These are phyloP conservation scores for Dolichopus griseipennis DNA, from an alignment of 2,888 invertebrate genomes.

Conservation along the genomic window DNA sequence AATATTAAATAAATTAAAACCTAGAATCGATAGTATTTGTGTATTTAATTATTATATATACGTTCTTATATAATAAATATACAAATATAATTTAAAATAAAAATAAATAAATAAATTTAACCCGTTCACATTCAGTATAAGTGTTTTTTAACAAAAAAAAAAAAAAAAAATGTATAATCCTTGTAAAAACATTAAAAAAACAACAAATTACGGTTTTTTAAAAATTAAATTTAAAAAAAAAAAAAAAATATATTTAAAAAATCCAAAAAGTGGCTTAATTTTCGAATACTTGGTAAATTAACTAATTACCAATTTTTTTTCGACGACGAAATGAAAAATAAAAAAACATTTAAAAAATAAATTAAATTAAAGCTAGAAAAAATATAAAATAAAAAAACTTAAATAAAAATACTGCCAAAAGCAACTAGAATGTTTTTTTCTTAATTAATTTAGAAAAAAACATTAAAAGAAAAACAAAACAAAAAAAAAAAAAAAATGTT, in stretches of 20 bases:
- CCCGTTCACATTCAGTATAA: no score
- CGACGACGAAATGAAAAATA: background rate
- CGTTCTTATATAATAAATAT: no score
- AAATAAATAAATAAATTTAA: no score
- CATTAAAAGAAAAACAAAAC: no score
- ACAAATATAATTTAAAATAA: no score
- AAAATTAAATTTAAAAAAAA: background rate
- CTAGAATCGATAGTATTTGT: no score
- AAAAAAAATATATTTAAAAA: background rate
- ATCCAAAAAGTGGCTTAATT: slow-evolving; percentile 6
- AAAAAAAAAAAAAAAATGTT: background rate
- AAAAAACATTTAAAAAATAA: background rate
- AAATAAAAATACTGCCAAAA: background rate
- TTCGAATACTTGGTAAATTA: background rate
- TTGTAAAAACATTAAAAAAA: no score
- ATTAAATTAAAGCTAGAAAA: background rate
- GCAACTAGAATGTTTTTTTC: slow-evolving; percentile 1
- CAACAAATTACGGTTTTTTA: background rate
- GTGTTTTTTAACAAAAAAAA: no score
- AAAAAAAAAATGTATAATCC: no score
- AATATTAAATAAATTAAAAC: no score
- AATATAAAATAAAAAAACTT: background rate
- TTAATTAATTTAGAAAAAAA: background rate
- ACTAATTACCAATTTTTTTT: background rate
- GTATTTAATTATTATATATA: no score